These are phyloP conservation scores for Sapayoa aenigma DNA, from an alignment of 2,113 vertebrate species.

Conservation along the genomic window DNA sequence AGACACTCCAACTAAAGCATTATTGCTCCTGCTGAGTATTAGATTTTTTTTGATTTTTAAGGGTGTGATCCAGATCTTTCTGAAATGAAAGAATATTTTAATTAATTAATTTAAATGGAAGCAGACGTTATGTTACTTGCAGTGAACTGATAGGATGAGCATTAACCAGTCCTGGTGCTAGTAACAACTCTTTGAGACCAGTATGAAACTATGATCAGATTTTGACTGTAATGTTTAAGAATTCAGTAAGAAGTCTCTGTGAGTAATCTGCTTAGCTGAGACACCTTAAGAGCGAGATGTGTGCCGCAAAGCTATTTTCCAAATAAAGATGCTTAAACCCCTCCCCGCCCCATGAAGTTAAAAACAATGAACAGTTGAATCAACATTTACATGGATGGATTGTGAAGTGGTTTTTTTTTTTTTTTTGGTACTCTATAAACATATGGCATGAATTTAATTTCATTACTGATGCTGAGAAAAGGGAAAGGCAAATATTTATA, in stretches of 20 bases:
- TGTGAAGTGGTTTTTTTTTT: conserved; percentile 55
- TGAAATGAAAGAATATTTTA: neutral
- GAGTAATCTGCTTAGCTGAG: neutral
- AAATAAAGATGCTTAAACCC: neutral
- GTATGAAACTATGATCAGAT: neutral
- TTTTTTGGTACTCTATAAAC: conserved; percentile 70
- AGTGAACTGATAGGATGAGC: neutral
- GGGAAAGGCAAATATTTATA: conserved; percentile 84
- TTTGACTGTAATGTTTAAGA: neutral
- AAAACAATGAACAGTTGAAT: conserved; percentile 52
- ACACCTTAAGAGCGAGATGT: neutral
- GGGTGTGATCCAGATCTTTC: neutral
- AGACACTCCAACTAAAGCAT: neutral
- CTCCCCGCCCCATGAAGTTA: neutral
- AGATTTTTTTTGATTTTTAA: neutral
- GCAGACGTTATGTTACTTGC: neutral
- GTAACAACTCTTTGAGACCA: neutral
- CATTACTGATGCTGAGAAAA: conserved; percentile 80
- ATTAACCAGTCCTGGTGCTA: neutral
- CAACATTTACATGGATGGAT: conserved; percentile 56
- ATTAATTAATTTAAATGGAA: neutral
- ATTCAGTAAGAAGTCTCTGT: neutral
- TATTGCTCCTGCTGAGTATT: neutral
- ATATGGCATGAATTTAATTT: conserved; percentile 82
- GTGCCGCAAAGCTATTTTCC: neutral